Evolutionary conservation across 2,797 vertebrate genomes (phyloP).

Genomic region (Halcyon badia): DNA sequence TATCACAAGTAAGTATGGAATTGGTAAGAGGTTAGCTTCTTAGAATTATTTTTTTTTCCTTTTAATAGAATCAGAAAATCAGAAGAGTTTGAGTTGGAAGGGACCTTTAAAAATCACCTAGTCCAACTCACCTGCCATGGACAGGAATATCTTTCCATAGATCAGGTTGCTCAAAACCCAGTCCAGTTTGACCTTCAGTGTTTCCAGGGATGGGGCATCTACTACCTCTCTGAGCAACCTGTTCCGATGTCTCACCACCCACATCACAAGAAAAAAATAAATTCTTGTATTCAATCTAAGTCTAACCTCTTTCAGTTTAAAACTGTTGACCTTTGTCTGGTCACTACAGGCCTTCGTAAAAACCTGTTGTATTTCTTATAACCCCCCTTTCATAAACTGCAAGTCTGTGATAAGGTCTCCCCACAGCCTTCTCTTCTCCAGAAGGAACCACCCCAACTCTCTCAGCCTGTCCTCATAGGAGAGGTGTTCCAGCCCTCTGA

Average conservation of each 20-base stretch:
- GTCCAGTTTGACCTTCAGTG: neutral
- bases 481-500: neutral
- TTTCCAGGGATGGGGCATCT: neutral
- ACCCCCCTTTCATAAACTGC: neutral
- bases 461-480: neutral
- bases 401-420: accelerated
- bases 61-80: neutral
- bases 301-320: neutral
- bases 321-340: neutral
- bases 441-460: neutral
- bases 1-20: neutral
- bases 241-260: neutral
- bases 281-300: neutral
- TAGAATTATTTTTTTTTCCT: neutral
- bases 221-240: neutral
- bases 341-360: neutral
- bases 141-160: neutral
- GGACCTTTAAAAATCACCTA: neutral
- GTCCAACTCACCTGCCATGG: neutral
- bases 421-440: neutral
- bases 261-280: neutral
- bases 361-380: neutral
- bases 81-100: neutral
- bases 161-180: neutral
- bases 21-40: neutral